Conservation (phyloP, 2,113 vertebrate species). For the Bambusicola thoracicus region DNA sequence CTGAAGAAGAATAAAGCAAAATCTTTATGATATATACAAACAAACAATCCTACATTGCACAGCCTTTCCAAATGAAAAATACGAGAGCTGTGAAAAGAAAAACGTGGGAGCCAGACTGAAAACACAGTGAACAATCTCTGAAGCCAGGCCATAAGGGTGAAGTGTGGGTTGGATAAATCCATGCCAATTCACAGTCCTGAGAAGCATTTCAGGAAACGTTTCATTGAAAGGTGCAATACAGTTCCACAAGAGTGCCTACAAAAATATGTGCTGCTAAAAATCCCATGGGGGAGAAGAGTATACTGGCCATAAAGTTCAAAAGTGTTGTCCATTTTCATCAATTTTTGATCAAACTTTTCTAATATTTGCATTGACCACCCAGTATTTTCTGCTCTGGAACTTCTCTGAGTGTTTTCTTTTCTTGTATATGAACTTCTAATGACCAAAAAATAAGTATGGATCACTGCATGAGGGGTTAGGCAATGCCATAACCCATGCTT, state of each 20-base stretch:
- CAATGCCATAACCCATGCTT: not conserved
- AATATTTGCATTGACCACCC: not conserved
- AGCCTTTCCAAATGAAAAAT: not conserved
- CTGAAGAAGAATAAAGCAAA: not conserved
- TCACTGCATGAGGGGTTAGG: not conserved
- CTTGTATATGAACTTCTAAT: not conserved
- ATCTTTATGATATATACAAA: not conserved
- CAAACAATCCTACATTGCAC: not conserved
- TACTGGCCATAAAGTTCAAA: not conserved
- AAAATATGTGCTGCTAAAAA: not conserved
- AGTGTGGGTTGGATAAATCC: not conserved
- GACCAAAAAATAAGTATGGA: not conserved
- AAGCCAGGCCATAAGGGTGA: not conserved
- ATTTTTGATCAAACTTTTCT: not conserved
- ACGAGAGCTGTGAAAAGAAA: not conserved
- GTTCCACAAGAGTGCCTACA: rapidly evolving
- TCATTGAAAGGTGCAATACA: not conserved
- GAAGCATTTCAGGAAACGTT: not conserved
- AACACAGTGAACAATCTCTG: not conserved
- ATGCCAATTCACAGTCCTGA: not conserved
- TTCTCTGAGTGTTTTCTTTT: not conserved
- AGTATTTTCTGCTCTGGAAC: not conserved
- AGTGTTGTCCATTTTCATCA: not conserved
- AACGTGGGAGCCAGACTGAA: not conserved
- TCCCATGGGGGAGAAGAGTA: not conserved